A percentile compares a stretch with the other conserved stretches of the same genome.
Conservation (phyloP, 2,113 vertebrate species). For the Aviceda subcristata region DNA sequence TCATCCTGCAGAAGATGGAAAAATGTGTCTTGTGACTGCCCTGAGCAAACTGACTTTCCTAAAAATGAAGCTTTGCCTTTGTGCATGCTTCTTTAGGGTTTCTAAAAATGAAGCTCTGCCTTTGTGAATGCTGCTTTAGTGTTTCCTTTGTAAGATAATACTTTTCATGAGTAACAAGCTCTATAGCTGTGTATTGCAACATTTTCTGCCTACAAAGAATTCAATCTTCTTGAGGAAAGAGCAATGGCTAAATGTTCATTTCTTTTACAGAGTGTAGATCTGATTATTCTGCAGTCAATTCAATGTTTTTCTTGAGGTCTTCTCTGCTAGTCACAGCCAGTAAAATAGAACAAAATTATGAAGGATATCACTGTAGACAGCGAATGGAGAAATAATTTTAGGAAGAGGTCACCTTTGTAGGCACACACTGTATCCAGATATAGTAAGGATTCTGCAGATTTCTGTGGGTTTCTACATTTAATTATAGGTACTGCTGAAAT, state of each 20-base stretch:
- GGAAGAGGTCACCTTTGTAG: background rate
- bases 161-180: slow-evolving; percentile 46
- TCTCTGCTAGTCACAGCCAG: background rate
- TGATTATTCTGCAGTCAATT: background rate
- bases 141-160: slow-evolving; percentile 44
- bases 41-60: slow-evolving; percentile 48
- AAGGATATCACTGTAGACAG: background rate
- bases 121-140: background rate
- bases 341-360: background rate
- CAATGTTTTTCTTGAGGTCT: background rate
- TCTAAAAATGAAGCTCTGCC: background rate
- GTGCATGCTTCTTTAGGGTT: background rate
- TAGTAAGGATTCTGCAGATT: background rate
- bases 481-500: background rate
- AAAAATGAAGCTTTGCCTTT: background rate
- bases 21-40: slow-evolving; percentile 30
- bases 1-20: background rate
- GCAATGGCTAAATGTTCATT: background rate
- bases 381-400: background rate
- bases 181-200: slow-evolving; percentile 12
- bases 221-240: background rate
- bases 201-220: background rate
- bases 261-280: background rate
- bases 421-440: background rate
- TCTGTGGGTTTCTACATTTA: background rate